Evolutionary conservation across 2,888 invertebrate genomes (phyloP), one percentile per base, ranked within the genome.

Genomic region (Choristoneura rosaceana): DNA sequence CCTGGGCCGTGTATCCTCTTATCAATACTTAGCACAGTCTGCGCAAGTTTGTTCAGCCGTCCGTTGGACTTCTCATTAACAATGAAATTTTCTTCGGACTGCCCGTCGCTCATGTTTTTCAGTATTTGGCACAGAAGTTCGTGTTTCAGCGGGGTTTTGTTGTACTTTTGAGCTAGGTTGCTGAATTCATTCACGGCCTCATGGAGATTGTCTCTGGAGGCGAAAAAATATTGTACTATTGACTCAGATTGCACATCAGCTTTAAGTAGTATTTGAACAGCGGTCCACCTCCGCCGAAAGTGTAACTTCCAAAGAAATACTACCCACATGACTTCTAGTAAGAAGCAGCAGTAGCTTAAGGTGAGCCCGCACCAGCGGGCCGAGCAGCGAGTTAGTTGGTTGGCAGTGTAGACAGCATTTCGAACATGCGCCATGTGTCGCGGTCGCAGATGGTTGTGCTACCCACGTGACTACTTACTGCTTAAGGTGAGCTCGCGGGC

Each of bases 141-240:
- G 76, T 96, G 95, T 80, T 96, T 96, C 10, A 96, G 82, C 0
- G 97, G 97, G 0, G 96, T 96, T 76, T 95, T 95, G 67, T 92
- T 94, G 81, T 96, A 95, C 59, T 92, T 90, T 1, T 88, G 81
- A 0, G 95, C 92, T 67, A 95, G 83, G 0, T 88, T 81, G 17
- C 86, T 82, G 79, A 95, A 96, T 73, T 95, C 95, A n/a, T 91
- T 81, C 0, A 96, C 94, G 0, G 96, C 96, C 34, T 87, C 89
- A 74, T 87, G 81, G 33, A 95, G 74, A 74, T 95, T 89, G 43
- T 89, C 86, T 52, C 95, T 95, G 80, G 9, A n/a, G 17, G 9
- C 5, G 41, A 15, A 14, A 2, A 15, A 14, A 5, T 45, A 38
- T 38, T 38, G 38, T 38, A 38, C 38, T 34, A 34, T 34, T 34